These are phyloP conservation scores for Drosophila repleta DNA, from an alignment of 1,140 invertebrate species.

Conservation along the genomic window DNA sequence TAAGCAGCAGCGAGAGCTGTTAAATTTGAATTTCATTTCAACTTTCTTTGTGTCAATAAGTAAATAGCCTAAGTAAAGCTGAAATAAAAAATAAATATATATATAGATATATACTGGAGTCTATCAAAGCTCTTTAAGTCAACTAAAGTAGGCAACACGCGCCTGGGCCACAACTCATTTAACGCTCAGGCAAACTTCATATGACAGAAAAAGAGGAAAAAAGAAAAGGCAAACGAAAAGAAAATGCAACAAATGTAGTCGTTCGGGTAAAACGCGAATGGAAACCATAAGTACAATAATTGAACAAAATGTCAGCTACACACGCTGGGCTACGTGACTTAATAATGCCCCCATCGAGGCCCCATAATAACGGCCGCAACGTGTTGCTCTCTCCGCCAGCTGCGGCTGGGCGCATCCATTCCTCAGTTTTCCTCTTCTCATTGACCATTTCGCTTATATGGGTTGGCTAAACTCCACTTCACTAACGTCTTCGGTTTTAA, in stretches of 20 bases:
- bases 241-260: conserved; percentile 48
- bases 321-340: conserved; percentile 73
- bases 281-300: conserved; percentile 78
- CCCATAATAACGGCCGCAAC: conserved; percentile 59
- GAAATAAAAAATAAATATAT: too few species aligned
- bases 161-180: conserved; percentile 44
- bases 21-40: conserved; percentile 5
- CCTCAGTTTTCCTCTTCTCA: conserved; percentile 25
- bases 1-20: background rate
- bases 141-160: conserved; percentile 17
- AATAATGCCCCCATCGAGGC: conserved; percentile 69
- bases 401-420: conserved; percentile 3
- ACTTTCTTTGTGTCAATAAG: background rate
- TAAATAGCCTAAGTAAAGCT: background rate
- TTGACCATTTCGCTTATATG: conserved; percentile 58
- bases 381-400: conserved; percentile 53
- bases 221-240: background rate
- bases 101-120: too few species aligned
- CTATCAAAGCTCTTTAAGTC: conserved; percentile 28
- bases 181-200: conserved; percentile 33
- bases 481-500: conserved; percentile 42
- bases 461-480: conserved; percentile 12
- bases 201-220: conserved; percentile 13
- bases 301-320: conserved; percentile 79
- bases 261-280: conserved; percentile 56